Evolutionary conservation across 1,140 invertebrate species (phyloP).

Genomic region (Lordiphosa collinella): DNA sequence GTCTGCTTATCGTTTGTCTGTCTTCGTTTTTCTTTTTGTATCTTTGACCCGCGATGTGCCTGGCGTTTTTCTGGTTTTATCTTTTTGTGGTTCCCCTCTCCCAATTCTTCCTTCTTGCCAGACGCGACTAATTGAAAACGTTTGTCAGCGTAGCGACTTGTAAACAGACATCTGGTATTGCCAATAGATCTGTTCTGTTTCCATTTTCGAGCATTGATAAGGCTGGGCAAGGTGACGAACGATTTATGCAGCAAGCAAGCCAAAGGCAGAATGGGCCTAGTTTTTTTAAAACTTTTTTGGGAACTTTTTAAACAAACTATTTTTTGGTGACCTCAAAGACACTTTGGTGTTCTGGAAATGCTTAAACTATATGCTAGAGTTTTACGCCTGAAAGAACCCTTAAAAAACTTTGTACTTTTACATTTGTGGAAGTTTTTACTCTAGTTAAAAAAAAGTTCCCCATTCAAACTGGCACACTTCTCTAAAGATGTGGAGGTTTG

Average conservation of each 20-base stretch:
- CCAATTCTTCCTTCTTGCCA: constrained; percentile 3
- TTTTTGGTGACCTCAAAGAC: too few relatives aligned
- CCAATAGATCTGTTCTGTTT: constrained; percentile 47
- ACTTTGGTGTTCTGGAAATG: too few relatives aligned
- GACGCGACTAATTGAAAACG: constrained; percentile 70
- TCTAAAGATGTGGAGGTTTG: too few relatives aligned
- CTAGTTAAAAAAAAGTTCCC: too few relatives aligned
- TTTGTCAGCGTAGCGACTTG: constrained; percentile 60
- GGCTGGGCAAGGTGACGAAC: constrained; percentile 22
- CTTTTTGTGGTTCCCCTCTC: constrained; percentile 16
- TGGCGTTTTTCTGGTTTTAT: constrained; percentile 40
- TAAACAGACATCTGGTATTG: constrained; percentile 57
- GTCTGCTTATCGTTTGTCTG: constrained; percentile 7
- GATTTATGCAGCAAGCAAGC: constrained; percentile 26
- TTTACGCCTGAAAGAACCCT: too few relatives aligned
- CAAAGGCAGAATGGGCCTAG: too few relatives aligned
- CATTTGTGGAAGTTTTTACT: too few relatives aligned
- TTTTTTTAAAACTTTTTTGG: too few relatives aligned
- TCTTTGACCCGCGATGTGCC: constrained; percentile 51
- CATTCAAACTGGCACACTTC: too few relatives aligned
- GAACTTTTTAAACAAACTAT: too few relatives aligned
- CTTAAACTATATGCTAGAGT: too few relatives aligned
- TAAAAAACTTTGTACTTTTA: too few relatives aligned
- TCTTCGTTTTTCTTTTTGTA: constrained; percentile 48
- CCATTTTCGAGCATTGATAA: constrained; percentile 24